Conservation (phyloP, 2,113 vertebrate species). For the Machaerirhynchus nigripectus region DNA sequence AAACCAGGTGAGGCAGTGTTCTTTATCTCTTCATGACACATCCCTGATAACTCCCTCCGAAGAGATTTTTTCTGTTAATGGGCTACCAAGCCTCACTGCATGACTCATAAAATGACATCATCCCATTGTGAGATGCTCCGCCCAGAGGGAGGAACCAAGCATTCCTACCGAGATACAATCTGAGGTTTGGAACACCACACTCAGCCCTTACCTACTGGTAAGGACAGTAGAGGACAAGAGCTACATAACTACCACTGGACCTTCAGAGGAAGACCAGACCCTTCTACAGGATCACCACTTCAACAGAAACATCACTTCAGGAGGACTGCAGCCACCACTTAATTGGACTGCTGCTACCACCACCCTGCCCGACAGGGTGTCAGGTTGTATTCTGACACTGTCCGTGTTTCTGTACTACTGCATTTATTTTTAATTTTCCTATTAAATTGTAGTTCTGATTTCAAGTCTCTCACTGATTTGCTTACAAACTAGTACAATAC, state of each 20-base stretch:
- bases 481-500: neutral
- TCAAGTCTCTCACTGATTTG: neutral
- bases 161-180: neutral
- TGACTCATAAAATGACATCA: neutral
- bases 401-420: neutral
- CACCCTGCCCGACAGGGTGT: neutral
- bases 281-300: neutral
- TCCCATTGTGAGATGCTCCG: neutral
- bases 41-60: neutral
- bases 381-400: neutral
- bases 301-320: neutral
- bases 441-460: neutral
- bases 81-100: neutral
- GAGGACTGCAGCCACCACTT: neutral
- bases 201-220: neutral
- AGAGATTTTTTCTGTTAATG: neutral
- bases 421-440: neutral
- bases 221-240: neutral
- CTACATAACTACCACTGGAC: neutral
- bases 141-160: neutral
- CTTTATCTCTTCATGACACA: neutral
- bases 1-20: neutral
- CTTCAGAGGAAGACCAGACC: neutral
- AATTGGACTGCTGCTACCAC: neutral
- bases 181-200: neutral